Conservation (phyloP, 2,888 invertebrate genomes). For the Campopleginae sp. region DNA sequence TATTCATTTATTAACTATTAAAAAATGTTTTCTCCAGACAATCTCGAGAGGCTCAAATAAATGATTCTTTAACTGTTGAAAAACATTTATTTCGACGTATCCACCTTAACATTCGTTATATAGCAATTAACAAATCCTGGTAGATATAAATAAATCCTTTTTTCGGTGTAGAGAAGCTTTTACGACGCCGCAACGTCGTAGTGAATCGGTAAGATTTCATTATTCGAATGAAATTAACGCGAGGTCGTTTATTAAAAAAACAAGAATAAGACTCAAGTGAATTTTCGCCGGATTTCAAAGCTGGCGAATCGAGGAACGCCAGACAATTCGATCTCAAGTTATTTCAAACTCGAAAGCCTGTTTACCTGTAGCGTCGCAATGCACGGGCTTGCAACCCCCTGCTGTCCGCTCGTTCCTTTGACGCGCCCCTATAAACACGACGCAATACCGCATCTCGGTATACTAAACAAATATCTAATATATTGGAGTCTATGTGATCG, state of each 20-base stretch:
- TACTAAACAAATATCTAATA: conserved; percentile 1
- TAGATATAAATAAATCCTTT: too few relatives aligned
- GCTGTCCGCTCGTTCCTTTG: not conserved
- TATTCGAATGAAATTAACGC: not conserved
- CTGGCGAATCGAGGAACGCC: not conserved
- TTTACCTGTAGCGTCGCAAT: not conserved
- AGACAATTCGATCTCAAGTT: not conserved
- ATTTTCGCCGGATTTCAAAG: not conserved
- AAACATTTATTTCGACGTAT: too few relatives aligned
- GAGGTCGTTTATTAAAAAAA: not conserved
- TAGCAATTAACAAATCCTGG: too few relatives aligned
- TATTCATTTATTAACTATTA: too few relatives aligned
- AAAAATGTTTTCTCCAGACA: too few relatives aligned
- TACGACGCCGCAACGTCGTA: not conserved
- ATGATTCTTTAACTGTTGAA: too few relatives aligned
- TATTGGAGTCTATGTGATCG: not conserved
- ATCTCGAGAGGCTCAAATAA: too few relatives aligned
- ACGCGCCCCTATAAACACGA: not conserved
- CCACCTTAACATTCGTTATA: too few relatives aligned
- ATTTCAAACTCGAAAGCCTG: not conserved
- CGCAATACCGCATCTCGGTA: not conserved
- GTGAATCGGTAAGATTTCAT: not conserved
- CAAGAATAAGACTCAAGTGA: not conserved
- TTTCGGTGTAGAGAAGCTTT: too few relatives aligned
- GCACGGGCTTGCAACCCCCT: not conserved